These are phyloP conservation scores for Artemisiospiza belli DNA, from an alignment of 2,113 vertebrate species.

Conservation along the genomic window DNA sequence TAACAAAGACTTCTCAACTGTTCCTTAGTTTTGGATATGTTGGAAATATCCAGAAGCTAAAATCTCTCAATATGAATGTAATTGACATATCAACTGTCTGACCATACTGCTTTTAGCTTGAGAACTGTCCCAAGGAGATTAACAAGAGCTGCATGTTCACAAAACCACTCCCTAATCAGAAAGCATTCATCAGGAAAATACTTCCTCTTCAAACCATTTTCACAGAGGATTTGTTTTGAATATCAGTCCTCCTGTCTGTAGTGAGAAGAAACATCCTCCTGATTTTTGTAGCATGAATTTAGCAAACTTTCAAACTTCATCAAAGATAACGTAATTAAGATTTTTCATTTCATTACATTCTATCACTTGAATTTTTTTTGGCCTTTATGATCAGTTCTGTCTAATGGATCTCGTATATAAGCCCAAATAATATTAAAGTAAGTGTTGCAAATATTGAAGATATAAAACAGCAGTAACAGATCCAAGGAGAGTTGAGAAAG, in stretches of 20 bases:
- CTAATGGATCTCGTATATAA: background rate
- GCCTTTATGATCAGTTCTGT: background rate
- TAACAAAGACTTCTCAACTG: conserved; percentile 69
- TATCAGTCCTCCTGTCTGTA: background rate
- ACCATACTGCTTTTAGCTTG: conserved; percentile 48
- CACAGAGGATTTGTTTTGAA: conserved; percentile 23
- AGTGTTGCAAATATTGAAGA: background rate
- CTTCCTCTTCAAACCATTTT: background rate
- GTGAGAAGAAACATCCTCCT: background rate
- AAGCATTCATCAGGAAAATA: conserved; percentile 8
- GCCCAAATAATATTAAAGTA: background rate
- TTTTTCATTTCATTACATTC: background rate
- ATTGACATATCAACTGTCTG: conserved; percentile 54
- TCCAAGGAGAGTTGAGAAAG: background rate
- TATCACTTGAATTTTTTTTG: background rate
- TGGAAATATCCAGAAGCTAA: conserved; percentile 71
- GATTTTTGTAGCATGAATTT: background rate
- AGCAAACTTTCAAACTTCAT: background rate
- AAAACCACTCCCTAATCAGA: conserved; percentile 14
- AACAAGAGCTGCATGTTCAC: background rate
- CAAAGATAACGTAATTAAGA: background rate
- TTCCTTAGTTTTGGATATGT: conserved; percentile 67
- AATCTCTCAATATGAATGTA: conserved; percentile 66
- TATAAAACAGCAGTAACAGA: background rate
- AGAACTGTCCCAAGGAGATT: conserved; percentile 39